Evolutionary conservation across 2,888 invertebrate species (phyloP).

Genomic region (Agelastica alni): DNA sequence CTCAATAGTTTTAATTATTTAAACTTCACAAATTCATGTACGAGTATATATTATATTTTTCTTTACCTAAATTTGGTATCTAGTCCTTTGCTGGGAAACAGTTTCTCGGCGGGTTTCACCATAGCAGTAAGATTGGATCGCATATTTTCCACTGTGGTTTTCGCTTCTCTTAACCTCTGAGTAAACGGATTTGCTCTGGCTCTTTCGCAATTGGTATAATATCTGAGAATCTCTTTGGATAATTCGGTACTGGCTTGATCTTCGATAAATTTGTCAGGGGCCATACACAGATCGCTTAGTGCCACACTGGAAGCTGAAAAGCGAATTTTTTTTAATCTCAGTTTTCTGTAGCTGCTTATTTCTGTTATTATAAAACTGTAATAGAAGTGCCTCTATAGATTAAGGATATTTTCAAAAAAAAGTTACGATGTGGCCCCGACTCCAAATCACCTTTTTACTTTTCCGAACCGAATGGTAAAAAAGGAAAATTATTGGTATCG

Average conservation of each 20-base stretch:
- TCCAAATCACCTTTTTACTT: too few species aligned
- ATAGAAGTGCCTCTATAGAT: too few species aligned
- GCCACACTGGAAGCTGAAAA: slow-evolving; percentile 73
- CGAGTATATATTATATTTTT: too few species aligned
- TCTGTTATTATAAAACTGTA: too few species aligned
- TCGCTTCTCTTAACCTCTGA: slow-evolving; percentile 77
- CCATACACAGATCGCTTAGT: slow-evolving; percentile 74
- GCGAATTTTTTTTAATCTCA: too few species aligned
- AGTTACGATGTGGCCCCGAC: too few species aligned
- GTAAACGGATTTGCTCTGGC: slow-evolving; percentile 80
- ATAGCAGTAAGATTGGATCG: slow-evolving; percentile 59
- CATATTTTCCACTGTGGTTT: slow-evolving; percentile 56
- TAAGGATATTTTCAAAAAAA: too few species aligned
- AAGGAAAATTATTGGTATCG: too few species aligned
- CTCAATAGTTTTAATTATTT: too few species aligned
- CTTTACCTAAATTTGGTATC: slow-evolving; percentile 65
- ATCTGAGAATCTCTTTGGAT: slow-evolving; percentile 52
- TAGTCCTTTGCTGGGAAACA: slow-evolving; percentile 58
- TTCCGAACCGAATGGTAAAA: too few species aligned
- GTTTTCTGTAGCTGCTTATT: too few species aligned
- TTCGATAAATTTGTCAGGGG: slow-evolving; percentile 60
- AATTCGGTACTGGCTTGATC: slow-evolving; percentile 52
- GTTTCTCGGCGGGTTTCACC: slow-evolving; percentile 58
- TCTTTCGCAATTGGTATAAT: slow-evolving; percentile 81
- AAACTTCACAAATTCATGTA: too few species aligned